Evolutionary conservation across 2,113 vertebrate species (phyloP), one percentile per base, ranked within the genome.

Genomic region (Scomber japonicus): DNA sequence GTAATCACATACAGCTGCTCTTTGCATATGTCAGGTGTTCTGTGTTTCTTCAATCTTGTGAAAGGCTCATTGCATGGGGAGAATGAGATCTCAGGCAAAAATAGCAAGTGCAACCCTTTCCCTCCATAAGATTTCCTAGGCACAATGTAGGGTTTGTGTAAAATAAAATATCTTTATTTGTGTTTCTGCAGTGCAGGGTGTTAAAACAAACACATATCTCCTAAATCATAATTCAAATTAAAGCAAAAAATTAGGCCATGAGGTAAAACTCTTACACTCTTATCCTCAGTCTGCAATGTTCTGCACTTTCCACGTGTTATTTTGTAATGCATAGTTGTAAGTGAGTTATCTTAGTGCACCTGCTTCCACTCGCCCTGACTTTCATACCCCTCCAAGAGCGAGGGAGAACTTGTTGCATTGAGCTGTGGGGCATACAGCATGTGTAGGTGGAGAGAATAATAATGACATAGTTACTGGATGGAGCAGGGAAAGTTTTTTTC

Each of bases 361-460:
- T 2, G 2, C 14, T 27, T 54, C 55, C 16, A 50, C 5, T 27
- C 7, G 1, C 48, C 10, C 9, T 59, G 4, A 16, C 17, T 31
- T 19, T 70, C 19, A 59, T 75, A 19, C 5, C 59, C 8, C 16
- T 35, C 13, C 11, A 48, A 15, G 53, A 71, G 46, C 64, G 24
- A 3, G 10, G 31, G 75, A 73, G 81, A 61, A 72, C 61, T 48
- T 61, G 49, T 54, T 51, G 53, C 46, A 0, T 61, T 27, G 2
- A 27, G 24, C 48, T n/a, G 64, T 73, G 65, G 16, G 15, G 14
- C 56, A 0, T 19, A 16, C 53, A 71, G 50, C 46, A 11, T 60
- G 31, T 83, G 66, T 59, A 74, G 59, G 69, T 50, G 55, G 75
- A 51, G 44, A 27, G 0, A 66, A 78, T 62, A 48, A 74, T 57